Percentiles rank a stretch among this genome's conserved stretches.
These are phyloP conservation scores for Heliconius hortense DNA, from an alignment of 2,888 invertebrate genomes.

Conservation along the genomic window DNA sequence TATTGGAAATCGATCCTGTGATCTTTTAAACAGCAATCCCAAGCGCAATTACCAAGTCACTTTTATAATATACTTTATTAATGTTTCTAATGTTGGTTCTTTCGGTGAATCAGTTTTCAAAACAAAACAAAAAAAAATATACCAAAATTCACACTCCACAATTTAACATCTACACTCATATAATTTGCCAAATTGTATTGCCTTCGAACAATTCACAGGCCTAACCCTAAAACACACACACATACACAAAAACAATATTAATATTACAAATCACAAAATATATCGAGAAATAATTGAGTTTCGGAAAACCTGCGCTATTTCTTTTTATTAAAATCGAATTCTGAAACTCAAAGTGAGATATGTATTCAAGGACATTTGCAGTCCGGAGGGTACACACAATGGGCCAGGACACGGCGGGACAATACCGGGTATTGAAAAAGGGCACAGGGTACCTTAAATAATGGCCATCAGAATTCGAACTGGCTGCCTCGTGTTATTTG, in stretches of 20 bases:
- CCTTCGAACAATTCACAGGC: not conserved
- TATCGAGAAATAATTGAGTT: not conserved
- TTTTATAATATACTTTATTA: too few species aligned
- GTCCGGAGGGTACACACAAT: constrained; percentile 45
- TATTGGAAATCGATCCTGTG: too few species aligned
- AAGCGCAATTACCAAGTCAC: too few species aligned
- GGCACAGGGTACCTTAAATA: constrained; percentile 48
- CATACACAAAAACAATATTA: constrained; percentile 5
- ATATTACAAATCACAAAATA: constrained; percentile 17
- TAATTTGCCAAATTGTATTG: constrained; percentile 8
- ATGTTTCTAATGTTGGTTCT: not conserved
- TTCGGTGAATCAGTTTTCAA: not conserved
- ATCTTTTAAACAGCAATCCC: too few species aligned
- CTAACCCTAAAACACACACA: not conserved
- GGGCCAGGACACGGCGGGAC: constrained; percentile 42
- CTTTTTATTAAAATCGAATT: constrained; percentile 32
- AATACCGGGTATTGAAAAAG: constrained; percentile 46
- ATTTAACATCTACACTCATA: not conserved
- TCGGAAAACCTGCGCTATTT: constrained; percentile 14
- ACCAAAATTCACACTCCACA: not conserved
- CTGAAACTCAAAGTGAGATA: constrained; percentile 18
- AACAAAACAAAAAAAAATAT: not conserved
- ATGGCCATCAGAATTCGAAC: constrained; percentile 45
- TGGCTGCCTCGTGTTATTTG: constrained; percentile 44
- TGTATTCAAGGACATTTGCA: constrained; percentile 39